Evolutionary conservation across 1,140 invertebrate species (phyloP).

Genomic region (Teleopsis dalmanni): DNA sequence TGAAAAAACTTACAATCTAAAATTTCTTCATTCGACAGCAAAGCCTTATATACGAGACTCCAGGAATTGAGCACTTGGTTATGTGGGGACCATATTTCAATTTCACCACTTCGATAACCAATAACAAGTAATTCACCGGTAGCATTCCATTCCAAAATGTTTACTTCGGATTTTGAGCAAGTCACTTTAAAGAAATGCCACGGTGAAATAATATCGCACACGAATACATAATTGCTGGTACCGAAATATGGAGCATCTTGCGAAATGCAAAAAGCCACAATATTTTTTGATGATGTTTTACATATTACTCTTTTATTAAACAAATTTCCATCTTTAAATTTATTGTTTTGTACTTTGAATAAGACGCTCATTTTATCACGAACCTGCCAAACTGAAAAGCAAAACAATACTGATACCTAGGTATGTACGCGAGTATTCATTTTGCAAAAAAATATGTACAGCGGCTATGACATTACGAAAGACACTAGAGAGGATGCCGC

Average conservation of each 20-base stretch:
- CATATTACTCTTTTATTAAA: conserved; percentile 45
- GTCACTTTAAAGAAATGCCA: conserved; percentile 63
- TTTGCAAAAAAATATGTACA: too few relatives aligned
- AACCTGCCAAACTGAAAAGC: too few relatives aligned
- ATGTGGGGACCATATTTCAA: conserved; percentile 69
- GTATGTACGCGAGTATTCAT: too few relatives aligned
- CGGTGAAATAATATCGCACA: conserved; percentile 70
- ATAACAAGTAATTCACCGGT: conserved; percentile 70
- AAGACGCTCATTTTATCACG: too few relatives aligned
- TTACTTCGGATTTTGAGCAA: conserved; percentile 54
- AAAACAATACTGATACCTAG: too few relatives aligned
- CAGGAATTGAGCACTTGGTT: conserved; percentile 80
- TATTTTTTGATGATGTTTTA: conserved; percentile 69
- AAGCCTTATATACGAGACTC: conserved; percentile 49
- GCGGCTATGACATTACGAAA: too few relatives aligned
- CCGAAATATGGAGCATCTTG: conserved; percentile 56
- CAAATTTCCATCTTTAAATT: too few relatives aligned
- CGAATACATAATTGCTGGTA: conserved; percentile 55
- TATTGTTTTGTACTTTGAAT: too few relatives aligned
- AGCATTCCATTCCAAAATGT: conserved; percentile 76
- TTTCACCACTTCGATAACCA: conserved; percentile 63
- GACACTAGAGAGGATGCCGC: too few relatives aligned
- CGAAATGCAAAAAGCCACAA: conserved; percentile 71
- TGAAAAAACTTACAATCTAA: conserved; percentile 64
- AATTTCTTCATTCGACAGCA: conserved; percentile 67